Conservation (phyloP, 2,113 vertebrate species). For the Potamarius usumacintae region DNA sequence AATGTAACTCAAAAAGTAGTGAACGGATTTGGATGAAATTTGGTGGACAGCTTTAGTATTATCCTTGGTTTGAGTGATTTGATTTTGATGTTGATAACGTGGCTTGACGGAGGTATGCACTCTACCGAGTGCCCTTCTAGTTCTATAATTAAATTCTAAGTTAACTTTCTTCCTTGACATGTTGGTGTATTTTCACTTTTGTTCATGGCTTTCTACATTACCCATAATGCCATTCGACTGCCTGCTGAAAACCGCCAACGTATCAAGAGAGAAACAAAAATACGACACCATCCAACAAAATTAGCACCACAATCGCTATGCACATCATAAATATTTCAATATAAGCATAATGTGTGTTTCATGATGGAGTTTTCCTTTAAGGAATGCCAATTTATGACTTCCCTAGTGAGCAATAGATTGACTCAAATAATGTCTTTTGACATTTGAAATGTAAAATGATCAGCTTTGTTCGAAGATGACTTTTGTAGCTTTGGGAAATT, state of each 20-base stretch:
- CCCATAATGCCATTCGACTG: neutral
- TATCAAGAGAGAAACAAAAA: neutral
- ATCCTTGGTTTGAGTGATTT: too few species aligned
- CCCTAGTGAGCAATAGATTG: neutral
- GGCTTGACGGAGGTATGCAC: too few species aligned
- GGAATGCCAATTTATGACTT: neutral
- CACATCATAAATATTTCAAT: neutral
- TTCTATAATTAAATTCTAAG: neutral
- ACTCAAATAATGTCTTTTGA: neutral
- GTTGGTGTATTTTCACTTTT: neutral
- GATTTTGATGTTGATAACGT: too few species aligned
- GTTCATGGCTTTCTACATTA: neutral
- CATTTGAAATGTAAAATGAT: neutral
- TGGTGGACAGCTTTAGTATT: too few species aligned
- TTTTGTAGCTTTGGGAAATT: neutral
- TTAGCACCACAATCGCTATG: neutral
- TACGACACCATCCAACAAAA: neutral
- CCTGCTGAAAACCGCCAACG: neutral
- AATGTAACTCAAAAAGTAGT: too few species aligned
- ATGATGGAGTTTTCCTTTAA: neutral
- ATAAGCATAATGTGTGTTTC: neutral
- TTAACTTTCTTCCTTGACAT: neutral
- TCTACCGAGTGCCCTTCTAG: too few species aligned
- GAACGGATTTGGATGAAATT: too few species aligned
- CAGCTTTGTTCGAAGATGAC: neutral